These are phyloP conservation scores for Heliornis fulica DNA, from an alignment of 2,113 vertebrate genomes.

Conservation along the genomic window DNA sequence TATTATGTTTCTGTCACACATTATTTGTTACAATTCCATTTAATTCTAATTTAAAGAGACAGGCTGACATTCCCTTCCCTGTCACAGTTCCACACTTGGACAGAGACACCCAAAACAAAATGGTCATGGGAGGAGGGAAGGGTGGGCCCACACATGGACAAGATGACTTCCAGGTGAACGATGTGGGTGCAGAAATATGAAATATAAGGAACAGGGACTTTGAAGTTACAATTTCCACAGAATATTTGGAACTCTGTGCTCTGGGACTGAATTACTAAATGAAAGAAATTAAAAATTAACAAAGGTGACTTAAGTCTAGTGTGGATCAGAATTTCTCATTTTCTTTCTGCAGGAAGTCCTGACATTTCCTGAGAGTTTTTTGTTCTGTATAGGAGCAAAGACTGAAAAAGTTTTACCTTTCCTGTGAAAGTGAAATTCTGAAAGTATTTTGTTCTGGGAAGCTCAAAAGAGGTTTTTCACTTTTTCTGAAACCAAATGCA, in stretches of 20 bases:
- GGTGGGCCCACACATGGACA: neutral
- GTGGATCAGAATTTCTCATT: neutral
- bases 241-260: neutral
- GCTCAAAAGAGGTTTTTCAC: neutral
- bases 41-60: neutral
- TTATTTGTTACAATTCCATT: neutral
- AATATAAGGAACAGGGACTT: neutral
- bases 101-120: neutral
- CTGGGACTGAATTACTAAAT: neutral
- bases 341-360: slow-evolving; percentile 1
- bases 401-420: neutral
- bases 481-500: neutral
- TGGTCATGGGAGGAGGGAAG: neutral
- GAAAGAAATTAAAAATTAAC: too few relatives aligned
- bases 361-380: slow-evolving; percentile 22
- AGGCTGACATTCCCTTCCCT: neutral
- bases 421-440: neutral
- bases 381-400: neutral
- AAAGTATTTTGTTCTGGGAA: neutral
- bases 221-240: neutral
- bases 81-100: neutral
- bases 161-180: neutral
- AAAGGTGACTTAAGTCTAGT: neutral
- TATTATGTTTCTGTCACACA: neutral
- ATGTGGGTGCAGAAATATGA: neutral